phyloP scores from a whole-genome alignment of 1,140 invertebrate species.

The Drosophila sproati region DNA sequence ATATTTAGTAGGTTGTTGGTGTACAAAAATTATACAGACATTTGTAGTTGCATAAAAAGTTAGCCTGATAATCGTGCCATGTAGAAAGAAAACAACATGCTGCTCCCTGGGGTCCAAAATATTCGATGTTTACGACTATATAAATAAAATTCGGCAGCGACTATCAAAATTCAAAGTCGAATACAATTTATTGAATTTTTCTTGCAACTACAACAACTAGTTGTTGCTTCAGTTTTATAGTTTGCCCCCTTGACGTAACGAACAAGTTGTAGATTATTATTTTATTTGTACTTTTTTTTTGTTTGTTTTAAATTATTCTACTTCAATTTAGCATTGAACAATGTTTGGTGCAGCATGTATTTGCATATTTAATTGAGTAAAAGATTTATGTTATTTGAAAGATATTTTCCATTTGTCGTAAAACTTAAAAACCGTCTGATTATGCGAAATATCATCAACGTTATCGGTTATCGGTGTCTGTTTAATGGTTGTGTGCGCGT shows the following conservation, averaged over 20 bases:
- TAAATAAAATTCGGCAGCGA: slow-evolving; percentile 2
- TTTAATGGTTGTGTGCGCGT: slow-evolving; percentile 30
- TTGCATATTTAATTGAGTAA: too few species aligned
- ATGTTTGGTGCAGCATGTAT: too few species aligned
- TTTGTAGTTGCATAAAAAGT: slow-evolving; percentile 12
- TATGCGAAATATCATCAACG: slow-evolving; percentile 3
- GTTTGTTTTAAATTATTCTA: not conserved
- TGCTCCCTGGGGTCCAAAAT: slow-evolving; percentile 13
- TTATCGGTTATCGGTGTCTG: slow-evolving; percentile 12
- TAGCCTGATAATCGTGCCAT: slow-evolving; percentile 42
- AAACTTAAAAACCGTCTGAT: not conserved
- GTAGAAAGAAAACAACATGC: slow-evolving; percentile 19
- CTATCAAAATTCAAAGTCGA: slow-evolving; percentile 16
- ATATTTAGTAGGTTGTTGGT: too few species aligned
- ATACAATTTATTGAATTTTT: slow-evolving; percentile 35
- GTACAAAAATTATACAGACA: too few species aligned
- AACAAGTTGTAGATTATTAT: too few species aligned
- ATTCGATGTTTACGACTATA: slow-evolving; percentile 17
- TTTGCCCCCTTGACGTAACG: slow-evolving; percentile 24
- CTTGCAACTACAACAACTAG: slow-evolving; percentile 23
- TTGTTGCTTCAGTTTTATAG: slow-evolving; percentile 14
- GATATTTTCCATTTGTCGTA: too few species aligned
- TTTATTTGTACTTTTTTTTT: not conserved
- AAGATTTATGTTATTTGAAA: too few species aligned
- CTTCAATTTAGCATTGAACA: too few species aligned